Evolutionary conservation across 53 echinoderm and acorn worm genomes (phyloP), one percentile per base, ranked within the genome.

Genomic region (Pentamera pediparva): DNA sequence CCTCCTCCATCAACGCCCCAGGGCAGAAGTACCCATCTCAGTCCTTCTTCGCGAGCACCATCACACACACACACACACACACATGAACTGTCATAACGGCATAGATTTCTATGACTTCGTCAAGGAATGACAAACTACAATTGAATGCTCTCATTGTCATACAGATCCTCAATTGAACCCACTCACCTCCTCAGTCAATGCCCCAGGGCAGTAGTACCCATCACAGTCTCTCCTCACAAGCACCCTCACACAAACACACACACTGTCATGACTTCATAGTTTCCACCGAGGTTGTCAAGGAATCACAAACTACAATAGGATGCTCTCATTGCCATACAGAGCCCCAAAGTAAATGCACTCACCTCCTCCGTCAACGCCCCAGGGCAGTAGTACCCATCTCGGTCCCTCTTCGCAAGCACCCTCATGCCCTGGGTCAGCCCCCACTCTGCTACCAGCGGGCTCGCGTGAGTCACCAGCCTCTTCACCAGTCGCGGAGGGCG

Each of bases 331-430:
- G 2, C 47, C n/a, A n/a, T 45, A 17, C 13, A 0, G 43, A 43
- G 13, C 13, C 47, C n/a, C 47, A 45, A 17, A 45, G 15, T 45
- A 2, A 45, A 17, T 57, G 30, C 45, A 67, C 31, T 34, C 38
- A 72, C 73, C 35, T 72, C 73, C 24, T 51, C 55, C 11, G 54
- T 72, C 35, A 72, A 32, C 19, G 37, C 81, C n/a, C 91, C 98
- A 10, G 86, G 75, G 54, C 91, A 89, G 65, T 91, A 98, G 69
- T 81, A 91, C 45, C 98, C 98, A 76, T 98, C 98, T 49, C 74
- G 86, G 57, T 98, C 89, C 67, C 91, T 72, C 26, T 91, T 77
- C 0, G 88, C 91, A 43, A 98, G 71, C 7, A 98, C 89, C 60
- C 77, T 85, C 89, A 89, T 92, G 37, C 98, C 98, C 10, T 80